A percentile compares a stretch with the other conserved stretches of the same genome.
phyloP scores from a whole-genome alignment of 2,888 invertebrate genomes.

The Cheilosia vernalis region DNA sequence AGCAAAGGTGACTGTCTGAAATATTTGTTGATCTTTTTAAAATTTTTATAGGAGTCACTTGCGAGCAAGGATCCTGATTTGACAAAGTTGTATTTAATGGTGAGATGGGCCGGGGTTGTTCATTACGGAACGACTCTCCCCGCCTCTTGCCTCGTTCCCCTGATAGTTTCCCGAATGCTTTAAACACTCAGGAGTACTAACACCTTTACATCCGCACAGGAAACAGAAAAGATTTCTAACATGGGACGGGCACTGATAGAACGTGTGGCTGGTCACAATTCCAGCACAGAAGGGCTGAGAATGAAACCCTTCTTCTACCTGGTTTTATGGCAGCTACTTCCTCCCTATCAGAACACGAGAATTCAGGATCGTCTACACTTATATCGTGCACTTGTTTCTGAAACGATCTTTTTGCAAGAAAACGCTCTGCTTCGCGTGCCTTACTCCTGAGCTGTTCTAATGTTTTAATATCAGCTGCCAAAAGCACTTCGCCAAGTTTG shows the following conservation, averaged over 20 bases:
- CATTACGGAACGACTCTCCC: background rate
- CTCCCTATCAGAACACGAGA: background rate
- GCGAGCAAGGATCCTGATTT: background rate
- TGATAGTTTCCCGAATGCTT: background rate
- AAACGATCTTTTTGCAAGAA: background rate
- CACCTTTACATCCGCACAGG: background rate
- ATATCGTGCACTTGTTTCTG: background rate
- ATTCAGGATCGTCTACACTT: background rate
- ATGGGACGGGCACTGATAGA: background rate
- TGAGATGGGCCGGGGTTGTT: conserved; percentile 1
- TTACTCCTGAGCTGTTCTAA: background rate
- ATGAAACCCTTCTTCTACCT: background rate
- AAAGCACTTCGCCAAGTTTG: background rate
- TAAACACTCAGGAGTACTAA: background rate
- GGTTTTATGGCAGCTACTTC: background rate
- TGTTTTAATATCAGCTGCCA: background rate
- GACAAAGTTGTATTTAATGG: background rate
- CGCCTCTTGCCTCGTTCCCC: background rate
- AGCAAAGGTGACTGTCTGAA: too few relatives aligned
- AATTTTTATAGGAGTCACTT: too few relatives aligned
- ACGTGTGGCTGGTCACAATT: background rate
- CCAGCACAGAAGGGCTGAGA: background rate
- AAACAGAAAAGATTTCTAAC: background rate
- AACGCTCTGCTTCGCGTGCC: background rate
- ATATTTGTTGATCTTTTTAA: too few relatives aligned